phyloP scores from a whole-genome alignment of 2,113 vertebrate species.

The Micronycteris hirsuta region DNA sequence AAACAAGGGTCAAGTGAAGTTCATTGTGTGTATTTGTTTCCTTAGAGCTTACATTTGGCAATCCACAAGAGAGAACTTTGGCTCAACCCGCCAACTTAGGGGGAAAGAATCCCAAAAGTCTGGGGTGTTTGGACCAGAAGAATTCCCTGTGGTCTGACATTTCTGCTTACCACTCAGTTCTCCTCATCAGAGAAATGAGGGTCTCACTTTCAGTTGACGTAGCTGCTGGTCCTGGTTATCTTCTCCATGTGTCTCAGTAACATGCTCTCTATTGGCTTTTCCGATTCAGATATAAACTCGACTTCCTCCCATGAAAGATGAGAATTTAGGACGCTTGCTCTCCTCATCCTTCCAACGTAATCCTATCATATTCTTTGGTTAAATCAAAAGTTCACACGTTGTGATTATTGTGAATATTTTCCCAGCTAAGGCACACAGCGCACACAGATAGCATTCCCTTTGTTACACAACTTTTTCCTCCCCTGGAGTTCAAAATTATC shows the following conservation, averaged over 20 bases:
- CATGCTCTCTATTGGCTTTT: background rate
- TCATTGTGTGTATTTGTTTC: background rate
- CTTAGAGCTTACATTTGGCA: background rate
- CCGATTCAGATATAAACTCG: background rate
- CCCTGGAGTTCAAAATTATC: background rate
- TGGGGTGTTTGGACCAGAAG: background rate
- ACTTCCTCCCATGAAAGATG: background rate
- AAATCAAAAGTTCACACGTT: background rate
- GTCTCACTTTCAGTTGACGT: background rate
- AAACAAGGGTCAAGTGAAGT: constrained; percentile 31
- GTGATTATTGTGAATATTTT: background rate
- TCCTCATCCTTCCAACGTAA: background rate
- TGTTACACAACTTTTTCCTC: background rate
- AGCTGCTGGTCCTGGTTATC: background rate
- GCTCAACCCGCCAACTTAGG: constrained; percentile 17
- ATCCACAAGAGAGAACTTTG: constrained; percentile 41
- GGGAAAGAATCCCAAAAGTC: background rate
- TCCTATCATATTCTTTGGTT: background rate
- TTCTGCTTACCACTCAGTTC: background rate
- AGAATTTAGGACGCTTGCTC: background rate
- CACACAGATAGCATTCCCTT: background rate
- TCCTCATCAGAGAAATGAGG: background rate
- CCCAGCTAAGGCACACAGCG: background rate
- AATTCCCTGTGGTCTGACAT: background rate
- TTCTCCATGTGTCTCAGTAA: background rate